A percentile compares a stretch with the other conserved stretches of the same genome.
Evolutionary conservation across 2,797 vertebrate genomes (phyloP).

Genomic region (Microchirus variegatus): DNA sequence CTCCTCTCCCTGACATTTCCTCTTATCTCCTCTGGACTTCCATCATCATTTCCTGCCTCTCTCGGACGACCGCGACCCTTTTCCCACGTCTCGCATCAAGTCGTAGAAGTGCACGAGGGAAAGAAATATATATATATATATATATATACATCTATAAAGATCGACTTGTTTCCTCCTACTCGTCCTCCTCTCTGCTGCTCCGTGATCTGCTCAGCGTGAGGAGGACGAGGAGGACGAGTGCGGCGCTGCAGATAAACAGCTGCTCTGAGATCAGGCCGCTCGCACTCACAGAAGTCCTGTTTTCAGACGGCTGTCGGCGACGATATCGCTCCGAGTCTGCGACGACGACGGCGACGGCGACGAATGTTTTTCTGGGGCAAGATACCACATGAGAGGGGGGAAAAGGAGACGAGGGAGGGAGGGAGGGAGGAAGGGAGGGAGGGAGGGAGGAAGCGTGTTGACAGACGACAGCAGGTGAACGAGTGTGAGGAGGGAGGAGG

Average conservation of each 20-base stretch:
- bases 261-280: conserved; percentile 57
- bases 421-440: conserved; percentile 10
- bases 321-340: conserved; percentile 50
- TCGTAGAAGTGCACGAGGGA: no score
- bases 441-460: conserved; percentile 9
- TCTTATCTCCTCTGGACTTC: conserved; percentile 10
- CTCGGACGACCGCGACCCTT: conserved; percentile 8
- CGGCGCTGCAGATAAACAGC: conserved; percentile 63
- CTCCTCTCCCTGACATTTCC: conserved; percentile 21
- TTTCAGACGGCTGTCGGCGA: conserved; percentile 57
- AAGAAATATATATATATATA: no score
- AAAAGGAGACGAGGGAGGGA: conserved; percentile 16
- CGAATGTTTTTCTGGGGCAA: conserved; percentile 55
- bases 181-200: no score
- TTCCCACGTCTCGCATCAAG: no score
- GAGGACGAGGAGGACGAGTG: no score
- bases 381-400: conserved; percentile 48
- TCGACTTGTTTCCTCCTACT: no score
- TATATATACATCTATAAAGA: no score
- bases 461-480: conserved; percentile 29
- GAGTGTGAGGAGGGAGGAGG: conserved; percentile 19
- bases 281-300: conserved; percentile 16
- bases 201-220: conserved; percentile 26
- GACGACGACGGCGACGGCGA: no score
- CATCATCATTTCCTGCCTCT: conserved; percentile 57